Evolutionary conservation across 2,113 vertebrate species (phyloP), one percentile per base, ranked within the genome.

Genomic region (Crotalus helleri): DNA sequence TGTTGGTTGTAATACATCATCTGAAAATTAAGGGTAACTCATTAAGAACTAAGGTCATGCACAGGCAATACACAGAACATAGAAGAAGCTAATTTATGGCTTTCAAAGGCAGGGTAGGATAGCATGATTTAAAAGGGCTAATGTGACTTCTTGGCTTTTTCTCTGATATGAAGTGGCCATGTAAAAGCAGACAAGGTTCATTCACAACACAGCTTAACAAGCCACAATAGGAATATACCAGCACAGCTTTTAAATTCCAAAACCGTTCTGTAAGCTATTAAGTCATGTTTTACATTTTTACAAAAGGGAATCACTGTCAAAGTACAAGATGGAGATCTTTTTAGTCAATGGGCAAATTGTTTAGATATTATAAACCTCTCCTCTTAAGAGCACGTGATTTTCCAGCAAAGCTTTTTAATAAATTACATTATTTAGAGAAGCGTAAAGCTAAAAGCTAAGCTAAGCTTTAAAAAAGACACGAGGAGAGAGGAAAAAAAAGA

Each of bases 1-100:
- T 54, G 97, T 97, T 92, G 98, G 98, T 96, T 99, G 99, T 95
- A 99, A 95, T 55, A 99, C 98, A 91, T 98, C 98, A 95, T 98
- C 98, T 99, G 98, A 94, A 95, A 97, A 96, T 55, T 44, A 85
- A 24, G 24, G 51, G 90, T 12, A 81, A 33, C 9, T 81, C 29
- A 7, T 44, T 55, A 58, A 81, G 17, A 81, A 39, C 9, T 49
- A 51, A 7, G 69, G 49, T 29, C 51, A 17, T 9, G 24, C 29
- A 5, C 13, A 53, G 13, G 29, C 49, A 54, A 54, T 87, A 51
- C 49, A 51, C 9, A 51, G 49, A 51, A 51, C 8, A 51, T 51
- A 51, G 49, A 51, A 51, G 24, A 46, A 53, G 5, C 85, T 51
- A 1, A 2, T 49, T 53, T 51, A 13, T 53, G 12, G 49, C 49